A percentile compares a stretch with the other conserved stretches of the same genome.
phyloP scores from a whole-genome alignment of 2,888 invertebrate genomes.

The Pristionchus arcanus region DNA sequence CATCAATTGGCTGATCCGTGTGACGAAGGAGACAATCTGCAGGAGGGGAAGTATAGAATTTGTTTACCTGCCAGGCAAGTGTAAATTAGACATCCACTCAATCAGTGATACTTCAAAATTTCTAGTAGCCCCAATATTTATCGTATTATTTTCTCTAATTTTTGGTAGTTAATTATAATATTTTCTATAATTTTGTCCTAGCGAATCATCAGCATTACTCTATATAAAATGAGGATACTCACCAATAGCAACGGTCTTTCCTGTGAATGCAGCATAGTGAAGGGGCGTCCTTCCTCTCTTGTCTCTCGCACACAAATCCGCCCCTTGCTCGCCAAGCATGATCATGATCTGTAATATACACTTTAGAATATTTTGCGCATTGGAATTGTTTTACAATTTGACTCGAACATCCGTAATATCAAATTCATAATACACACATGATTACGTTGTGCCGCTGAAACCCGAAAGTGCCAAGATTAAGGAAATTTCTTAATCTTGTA shows the following conservation, averaged over 20 bases:
- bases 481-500: too few relatives aligned
- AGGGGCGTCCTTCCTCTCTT: conserved; percentile 56
- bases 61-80: neutral
- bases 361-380: neutral
- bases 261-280: conserved; percentile 57
- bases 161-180: neutral
- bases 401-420: neutral
- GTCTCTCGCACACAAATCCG: conserved; percentile 46
- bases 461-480: neutral
- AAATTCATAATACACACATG: neutral
- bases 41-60: neutral
- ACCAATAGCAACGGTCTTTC: conserved; percentile 55
- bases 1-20: conserved; percentile 49
- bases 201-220: too few relatives aligned
- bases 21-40: conserved; percentile 36
- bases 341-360: neutral
- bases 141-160: neutral
- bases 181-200: neutral
- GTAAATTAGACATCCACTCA: neutral
- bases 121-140: neutral
- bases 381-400: neutral
- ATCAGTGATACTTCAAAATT: neutral
- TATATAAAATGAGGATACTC: too few relatives aligned
- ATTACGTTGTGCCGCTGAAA: neutral
- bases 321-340: conserved; percentile 43